Evolutionary conservation across 2,888 invertebrate species (phyloP).

Genomic region (Gryllus longicercus): DNA sequence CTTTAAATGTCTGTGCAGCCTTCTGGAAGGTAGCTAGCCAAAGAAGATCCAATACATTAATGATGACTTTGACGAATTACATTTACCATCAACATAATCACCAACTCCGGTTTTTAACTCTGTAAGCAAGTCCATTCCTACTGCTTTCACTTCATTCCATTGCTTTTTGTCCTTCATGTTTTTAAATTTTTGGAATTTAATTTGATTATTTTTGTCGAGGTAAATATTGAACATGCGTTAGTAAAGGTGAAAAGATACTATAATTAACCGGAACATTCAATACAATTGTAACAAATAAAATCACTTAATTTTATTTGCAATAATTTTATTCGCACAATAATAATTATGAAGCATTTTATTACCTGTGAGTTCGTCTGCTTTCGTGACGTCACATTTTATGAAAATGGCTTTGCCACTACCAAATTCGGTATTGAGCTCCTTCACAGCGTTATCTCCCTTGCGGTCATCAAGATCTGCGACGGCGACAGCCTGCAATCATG

Average conservation of each 20-base stretch:
- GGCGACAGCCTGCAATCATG: slow-evolving; percentile 42
- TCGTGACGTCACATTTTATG: slow-evolving; percentile 53
- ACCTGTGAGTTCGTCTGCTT: slow-evolving; percentile 49
- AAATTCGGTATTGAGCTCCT: slow-evolving; percentile 48
- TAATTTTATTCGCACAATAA: neutral
- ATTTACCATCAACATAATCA: neutral
- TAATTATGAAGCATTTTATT: slow-evolving; percentile 27
- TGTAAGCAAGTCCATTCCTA: too few species aligned
- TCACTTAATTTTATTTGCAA: too few species aligned
- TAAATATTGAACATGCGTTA: too few species aligned
- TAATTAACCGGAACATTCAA: too few species aligned
- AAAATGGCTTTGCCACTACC: slow-evolving; percentile 51
- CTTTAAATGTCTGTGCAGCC: slow-evolving; percentile 35
- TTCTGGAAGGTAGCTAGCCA: slow-evolving; percentile 45
- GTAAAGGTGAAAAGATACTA: too few species aligned
- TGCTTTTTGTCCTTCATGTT: too few species aligned
- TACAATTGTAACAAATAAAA: too few species aligned
- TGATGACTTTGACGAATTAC: slow-evolving; percentile 37
- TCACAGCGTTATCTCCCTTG: slow-evolving; percentile 48
- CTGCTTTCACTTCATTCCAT: too few species aligned
- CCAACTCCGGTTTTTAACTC: too few species aligned
- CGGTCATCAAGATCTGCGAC: slow-evolving; percentile 47
- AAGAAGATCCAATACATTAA: neutral
- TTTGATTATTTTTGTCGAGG: too few species aligned
- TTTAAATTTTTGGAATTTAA: too few species aligned